Base-by-base conservation (phyloP, 1,140 invertebrate species). In the Pentalonia nigronervosa region DNA sequence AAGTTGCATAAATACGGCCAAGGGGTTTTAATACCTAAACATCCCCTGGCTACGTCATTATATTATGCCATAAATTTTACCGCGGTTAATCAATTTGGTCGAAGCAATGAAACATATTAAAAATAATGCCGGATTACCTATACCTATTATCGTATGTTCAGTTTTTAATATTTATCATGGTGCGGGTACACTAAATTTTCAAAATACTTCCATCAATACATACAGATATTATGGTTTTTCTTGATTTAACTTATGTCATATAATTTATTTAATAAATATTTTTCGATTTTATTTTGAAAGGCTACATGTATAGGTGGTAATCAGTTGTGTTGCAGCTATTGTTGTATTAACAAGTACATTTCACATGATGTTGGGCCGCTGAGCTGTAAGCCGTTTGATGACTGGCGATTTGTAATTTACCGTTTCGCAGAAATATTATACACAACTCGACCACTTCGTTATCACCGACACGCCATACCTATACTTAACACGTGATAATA, bases 401-500 rank as follows among this genome's bases (percentile, higher is more conserved):
- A 53, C 87, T 47, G 21, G 14, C 21, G 23, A 34, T 89, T 87
- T 87, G 20, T 50, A 89, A 89, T 88, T 36, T 50, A 88, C 47
- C 87, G n/a, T 88, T 88, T 88, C 47, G 1, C 87, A 53, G 20
- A 53, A n/a, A 30, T 84, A 2, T 25, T 25, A n/a, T 86, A 30
- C 9, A 11, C 14, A n/a, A 48, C 30, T 87, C 20, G 14, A 87
- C 17, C 25, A 48, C 17, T 48, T 47, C 30, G 45, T 87, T 87
- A 87, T 87, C 30, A 50, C n/a, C 47, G 30, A n/a, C 86, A 87
- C 25, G 3, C 30, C 81, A 83, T 34, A 41, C 36, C 3, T 47
- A 87, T 87, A 87, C 30, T 84, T 84, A 84, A 84, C 50, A 41
- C n/a, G n/a, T 76, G 36, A 84, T 84, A 84, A 84, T 84, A 84